Conservation (phyloP, 2,113 vertebrate genomes). For the Rhabdomys dilectus region DNA sequence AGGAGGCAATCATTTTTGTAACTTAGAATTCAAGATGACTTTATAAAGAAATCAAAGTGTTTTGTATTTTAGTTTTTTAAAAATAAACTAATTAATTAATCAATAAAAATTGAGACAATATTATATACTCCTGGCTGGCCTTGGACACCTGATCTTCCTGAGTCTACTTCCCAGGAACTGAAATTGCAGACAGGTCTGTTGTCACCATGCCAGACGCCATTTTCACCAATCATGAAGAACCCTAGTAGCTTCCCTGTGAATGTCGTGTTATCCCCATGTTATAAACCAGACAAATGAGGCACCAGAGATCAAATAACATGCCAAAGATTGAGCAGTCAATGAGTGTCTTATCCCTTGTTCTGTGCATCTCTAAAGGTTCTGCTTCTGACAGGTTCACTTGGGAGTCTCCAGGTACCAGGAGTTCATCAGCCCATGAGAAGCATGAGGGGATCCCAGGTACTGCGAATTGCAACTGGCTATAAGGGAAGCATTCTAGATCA, state of each 20-base stretch:
- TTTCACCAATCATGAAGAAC: neutral
- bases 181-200: neutral
- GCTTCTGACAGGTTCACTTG: rapidly evolving
- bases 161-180: neutral
- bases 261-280: neutral
- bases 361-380: neutral
- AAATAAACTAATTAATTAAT: neutral
- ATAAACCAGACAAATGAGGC: neutral
- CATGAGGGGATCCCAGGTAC: neutral
- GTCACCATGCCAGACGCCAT: neutral
- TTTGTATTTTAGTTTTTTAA: neutral
- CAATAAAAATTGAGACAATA: neutral
- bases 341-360: neutral
- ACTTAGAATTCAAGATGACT: neutral
- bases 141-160: neutral
- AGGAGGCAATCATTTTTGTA: neutral
- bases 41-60: neutral
- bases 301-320: neutral
- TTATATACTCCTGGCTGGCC: neutral
- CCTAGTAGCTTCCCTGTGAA: rapidly evolving
- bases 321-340: neutral
- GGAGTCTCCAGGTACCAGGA: neutral
- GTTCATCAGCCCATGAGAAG: neutral
- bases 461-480: neutral
- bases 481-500: neutral